Percentiles rank a stretch among this genome's conserved stretches.
Evolutionary conservation across 1,140 invertebrate species (phyloP).

Genomic region (Pemphigus obesinymphae): DNA sequence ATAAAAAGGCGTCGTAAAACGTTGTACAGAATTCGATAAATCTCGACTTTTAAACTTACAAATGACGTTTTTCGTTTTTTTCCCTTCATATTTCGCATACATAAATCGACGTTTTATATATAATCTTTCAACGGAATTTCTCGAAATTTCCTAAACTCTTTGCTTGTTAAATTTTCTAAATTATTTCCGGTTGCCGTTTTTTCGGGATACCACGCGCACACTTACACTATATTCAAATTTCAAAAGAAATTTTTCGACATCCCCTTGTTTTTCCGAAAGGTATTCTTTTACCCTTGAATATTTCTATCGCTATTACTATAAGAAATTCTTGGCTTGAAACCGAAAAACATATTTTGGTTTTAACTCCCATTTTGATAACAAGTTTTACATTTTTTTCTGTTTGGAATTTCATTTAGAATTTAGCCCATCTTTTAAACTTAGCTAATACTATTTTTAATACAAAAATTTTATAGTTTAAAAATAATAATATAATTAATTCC

Average conservation of each 20-base stretch:
- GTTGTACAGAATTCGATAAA: neutral
- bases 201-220: too few relatives aligned
- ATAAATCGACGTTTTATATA: neutral
- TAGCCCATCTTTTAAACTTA: too few relatives aligned
- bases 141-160: neutral
- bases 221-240: neutral
- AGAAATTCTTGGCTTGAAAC: too few relatives aligned
- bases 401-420: too few relatives aligned
- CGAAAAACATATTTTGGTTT: too few relatives aligned
- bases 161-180: neutral
- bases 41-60: neutral
- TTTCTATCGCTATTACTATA: too few relatives aligned
- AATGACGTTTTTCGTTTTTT: neutral
- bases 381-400: too few relatives aligned
- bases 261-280: neutral
- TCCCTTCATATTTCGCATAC: neutral
- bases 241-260: neutral
- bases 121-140: neutral
- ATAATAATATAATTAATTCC: too few relatives aligned
- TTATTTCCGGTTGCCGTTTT: neutral
- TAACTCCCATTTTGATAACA: too few relatives aligned
- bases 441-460: too few relatives aligned
- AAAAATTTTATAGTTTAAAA: too few relatives aligned
- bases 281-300: too few relatives aligned
- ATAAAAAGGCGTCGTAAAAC: neutral